Percentiles rank a stretch among this genome's conserved stretches.
Conservation (phyloP, 2,797 vertebrate species). For the Geotrypetes seraphini region DNA sequence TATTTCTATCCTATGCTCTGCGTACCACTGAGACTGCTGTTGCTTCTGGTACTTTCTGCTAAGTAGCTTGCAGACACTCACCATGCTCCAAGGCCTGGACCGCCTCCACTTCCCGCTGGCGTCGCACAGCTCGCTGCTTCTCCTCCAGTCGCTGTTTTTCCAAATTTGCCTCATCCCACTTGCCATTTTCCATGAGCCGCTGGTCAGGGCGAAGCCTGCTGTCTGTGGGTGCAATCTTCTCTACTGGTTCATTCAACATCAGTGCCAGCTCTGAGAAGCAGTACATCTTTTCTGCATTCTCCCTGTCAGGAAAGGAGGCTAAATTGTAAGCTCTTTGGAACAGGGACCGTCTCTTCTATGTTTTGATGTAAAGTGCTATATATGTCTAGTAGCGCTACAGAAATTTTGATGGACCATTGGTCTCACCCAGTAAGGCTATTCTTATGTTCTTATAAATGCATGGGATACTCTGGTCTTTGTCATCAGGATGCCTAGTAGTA, state of each 20-base stretch:
- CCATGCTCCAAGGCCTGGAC: constrained; percentile 48
- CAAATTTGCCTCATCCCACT: constrained; percentile 62
- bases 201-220: constrained; percentile 60
- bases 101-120: constrained; percentile 35
- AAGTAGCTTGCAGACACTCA: constrained; percentile 17
- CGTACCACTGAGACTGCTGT: too few relatives aligned
- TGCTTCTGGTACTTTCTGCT: too few relatives aligned
- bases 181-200: constrained; percentile 62
- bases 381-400: too few relatives aligned
- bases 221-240: constrained; percentile 52
- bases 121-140: constrained; percentile 49
- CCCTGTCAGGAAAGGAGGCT: constrained; percentile 19
- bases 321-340: too few relatives aligned
- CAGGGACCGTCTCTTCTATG: too few relatives aligned
- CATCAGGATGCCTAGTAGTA: too few relatives aligned
- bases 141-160: constrained; percentile 66
- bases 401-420: too few relatives aligned
- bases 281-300: constrained; percentile 66
- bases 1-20: too few relatives aligned
- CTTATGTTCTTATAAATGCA: too few relatives aligned
- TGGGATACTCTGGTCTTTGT: too few relatives aligned
- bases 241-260: constrained; percentile 57
- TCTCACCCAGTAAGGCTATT: too few relatives aligned
- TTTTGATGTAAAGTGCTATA: too few relatives aligned
- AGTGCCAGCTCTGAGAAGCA: constrained; percentile 63